A percentile compares a stretch with the other conserved stretches of the same genome.
phyloP scores from a whole-genome alignment of 2,888 invertebrate species.

The Standfussiana lucernea region DNA sequence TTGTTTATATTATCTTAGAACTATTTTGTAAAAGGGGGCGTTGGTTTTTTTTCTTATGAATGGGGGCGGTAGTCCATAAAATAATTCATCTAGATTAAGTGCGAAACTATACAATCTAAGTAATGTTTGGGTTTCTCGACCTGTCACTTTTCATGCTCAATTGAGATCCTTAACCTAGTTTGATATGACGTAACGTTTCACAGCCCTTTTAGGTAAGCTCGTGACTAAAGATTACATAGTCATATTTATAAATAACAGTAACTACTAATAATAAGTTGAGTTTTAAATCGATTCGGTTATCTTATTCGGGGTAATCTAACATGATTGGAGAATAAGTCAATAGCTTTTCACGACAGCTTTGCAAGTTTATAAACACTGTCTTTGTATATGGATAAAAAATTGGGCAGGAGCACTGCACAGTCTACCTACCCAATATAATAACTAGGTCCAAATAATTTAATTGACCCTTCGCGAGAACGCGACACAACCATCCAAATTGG shows the following conservation, averaged over 20 bases:
- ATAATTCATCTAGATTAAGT: background rate
- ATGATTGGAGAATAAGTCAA: background rate
- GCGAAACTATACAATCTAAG: background rate
- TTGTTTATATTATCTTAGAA: no score
- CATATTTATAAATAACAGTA: slow-evolving; percentile 37
- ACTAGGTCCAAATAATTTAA: background rate
- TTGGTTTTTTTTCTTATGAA: no score
- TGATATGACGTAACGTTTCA: slow-evolving; percentile 37
- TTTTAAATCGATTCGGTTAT: slow-evolving; percentile 20
- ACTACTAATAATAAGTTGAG: background rate
- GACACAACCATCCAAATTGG: slow-evolving; percentile 11
- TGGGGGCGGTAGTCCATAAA: no score
- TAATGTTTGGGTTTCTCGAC: slow-evolving; percentile 4
- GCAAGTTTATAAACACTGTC: background rate
- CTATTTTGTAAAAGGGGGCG: no score
- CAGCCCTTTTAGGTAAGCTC: slow-evolving; percentile 22
- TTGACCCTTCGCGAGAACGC: background rate
- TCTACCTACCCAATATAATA: background rate
- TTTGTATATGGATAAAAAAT: background rate
- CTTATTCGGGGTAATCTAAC: background rate
- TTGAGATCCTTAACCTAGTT: slow-evolving; percentile 58
- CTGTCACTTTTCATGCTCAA: slow-evolving; percentile 51
- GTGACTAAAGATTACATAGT: slow-evolving; percentile 31
- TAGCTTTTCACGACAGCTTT: background rate
- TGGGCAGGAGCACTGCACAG: background rate